Evolutionary conservation across 2,888 invertebrate genomes (phyloP).

Genomic region (Pammene aurita): DNA sequence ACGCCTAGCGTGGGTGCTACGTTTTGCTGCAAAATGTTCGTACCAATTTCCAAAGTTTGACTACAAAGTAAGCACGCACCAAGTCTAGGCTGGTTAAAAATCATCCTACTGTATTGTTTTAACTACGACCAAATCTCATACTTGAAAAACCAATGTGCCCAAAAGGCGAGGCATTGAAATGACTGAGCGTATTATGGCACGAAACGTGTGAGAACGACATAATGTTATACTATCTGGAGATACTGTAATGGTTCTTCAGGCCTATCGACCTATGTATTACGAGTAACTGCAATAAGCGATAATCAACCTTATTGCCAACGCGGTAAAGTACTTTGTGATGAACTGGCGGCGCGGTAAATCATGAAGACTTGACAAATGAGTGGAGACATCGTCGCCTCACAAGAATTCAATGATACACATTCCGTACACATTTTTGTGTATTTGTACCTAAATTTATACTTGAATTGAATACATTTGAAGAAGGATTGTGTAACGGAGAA

Average conservation of each 20-base stretch:
- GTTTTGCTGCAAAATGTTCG: too few species aligned
- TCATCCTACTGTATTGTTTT: conserved; percentile 21
- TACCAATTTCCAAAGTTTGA: too few species aligned
- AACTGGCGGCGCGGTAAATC: conserved; percentile 27
- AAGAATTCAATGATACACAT: conserved; percentile 35
- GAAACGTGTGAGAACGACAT: conserved; percentile 49
- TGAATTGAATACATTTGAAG: too few species aligned
- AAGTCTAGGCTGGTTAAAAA: too few species aligned
- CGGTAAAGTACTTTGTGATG: not conserved
- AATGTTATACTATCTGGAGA: conserved; percentile 33
- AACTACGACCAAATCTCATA: conserved; percentile 31
- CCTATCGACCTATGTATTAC: not conserved
- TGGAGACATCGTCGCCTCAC: conserved; percentile 26
- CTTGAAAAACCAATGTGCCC: conserved; percentile 72
- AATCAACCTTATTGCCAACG: conserved; percentile 1
- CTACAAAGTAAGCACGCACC: too few species aligned
- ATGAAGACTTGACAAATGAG: conserved; percentile 30
- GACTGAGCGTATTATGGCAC: conserved; percentile 50
- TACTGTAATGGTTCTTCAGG: conserved; percentile 25
- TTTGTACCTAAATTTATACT: not conserved
- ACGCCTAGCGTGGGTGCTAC: too few species aligned
- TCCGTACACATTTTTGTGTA: not conserved
- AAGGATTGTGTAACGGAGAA: too few species aligned
- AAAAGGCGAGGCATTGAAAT: conserved; percentile 48
- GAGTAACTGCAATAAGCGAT: not conserved